Base-by-base conservation (phyloP, 2,888 invertebrate species). In the Volucella inanis region DNA sequence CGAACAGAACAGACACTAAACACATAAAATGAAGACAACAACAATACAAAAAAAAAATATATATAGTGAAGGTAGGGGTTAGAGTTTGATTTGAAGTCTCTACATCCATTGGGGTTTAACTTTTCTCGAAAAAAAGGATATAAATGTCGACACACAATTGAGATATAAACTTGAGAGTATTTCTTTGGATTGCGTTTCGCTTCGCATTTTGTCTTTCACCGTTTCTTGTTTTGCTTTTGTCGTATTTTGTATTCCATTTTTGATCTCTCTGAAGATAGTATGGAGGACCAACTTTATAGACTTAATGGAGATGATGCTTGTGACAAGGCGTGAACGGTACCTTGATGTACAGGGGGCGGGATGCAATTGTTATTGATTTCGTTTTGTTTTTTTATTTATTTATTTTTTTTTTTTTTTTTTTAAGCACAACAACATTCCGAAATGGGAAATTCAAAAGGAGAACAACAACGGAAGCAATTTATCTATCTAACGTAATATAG, bases 61-160 rank as follows among this genome's bases (percentile, higher is more conserved):
- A 55, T 12, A 15, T 31, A 22, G 49, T 0, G 50, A 31, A 14
- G 47, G 9, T 41, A 38, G 6, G 12, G n/a, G 55, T 12, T 22
- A 49, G 41, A 15, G 41, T 9, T 1, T 0, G 31, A 49, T 41
- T n/a, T 45, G 39, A 38, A 43, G 31, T 45, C 62, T 61, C 55
- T 79, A 54, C 59, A 79, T 75, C 83, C 79, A 80, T 41, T 57
- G 68, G 78, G 77, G 74, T 68, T 68, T 52, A 78, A 67, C 62
- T 83, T 45, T 74, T 64, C 68, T 31, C 31, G 47, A 62, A 59
- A 79, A 84, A 84, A 83, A 41, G 80, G 84, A 80, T 84, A 84
- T 84, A 84, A 84, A 84, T 84, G 84, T 84, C 84, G 80, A 80
- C 84, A 84, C 84, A 84, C 84, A 79, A 84, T 84, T 80, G 84